These are phyloP conservation scores for Apis dorsata DNA, from an alignment of 1,140 invertebrate genomes.

Conservation along the genomic window DNA sequence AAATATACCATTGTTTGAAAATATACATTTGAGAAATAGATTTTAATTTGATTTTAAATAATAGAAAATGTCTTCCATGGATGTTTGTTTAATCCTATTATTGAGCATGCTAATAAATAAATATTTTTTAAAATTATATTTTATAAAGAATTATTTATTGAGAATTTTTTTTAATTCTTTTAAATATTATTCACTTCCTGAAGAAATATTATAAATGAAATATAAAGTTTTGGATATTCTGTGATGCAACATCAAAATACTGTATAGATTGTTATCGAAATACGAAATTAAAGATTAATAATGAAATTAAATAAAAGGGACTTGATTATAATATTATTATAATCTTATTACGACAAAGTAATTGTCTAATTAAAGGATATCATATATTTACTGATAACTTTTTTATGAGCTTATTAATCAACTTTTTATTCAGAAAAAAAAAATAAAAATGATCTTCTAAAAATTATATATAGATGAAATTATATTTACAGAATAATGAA, in stretches of 20 bases:
- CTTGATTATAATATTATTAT: background rate
- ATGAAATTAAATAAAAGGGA: background rate
- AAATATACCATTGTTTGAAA: no score
- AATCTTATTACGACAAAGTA: constrained; percentile 15
- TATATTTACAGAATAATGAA: no score
- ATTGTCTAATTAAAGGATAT: constrained; percentile 19
- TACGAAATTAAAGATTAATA: constrained; percentile 31
- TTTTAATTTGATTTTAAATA: no score
- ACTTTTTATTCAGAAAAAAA: constrained; percentile 38
- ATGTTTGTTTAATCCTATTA: no score
- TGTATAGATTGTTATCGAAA: constrained; percentile 60
- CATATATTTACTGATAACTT: constrained; percentile 14
- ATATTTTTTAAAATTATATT: no score
- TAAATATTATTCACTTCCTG: background rate
- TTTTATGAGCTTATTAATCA: constrained; percentile 52
- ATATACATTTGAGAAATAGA: no score
- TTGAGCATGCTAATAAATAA: no score
- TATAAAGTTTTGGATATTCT: constrained; percentile 62
- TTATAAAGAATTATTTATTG: no score
- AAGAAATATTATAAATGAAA: background rate
- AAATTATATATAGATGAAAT: no score
- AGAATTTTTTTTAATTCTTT: background rate
- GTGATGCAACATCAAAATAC: constrained; percentile 56
- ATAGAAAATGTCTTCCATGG: no score
- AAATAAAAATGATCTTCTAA: constrained; percentile 50